Evolutionary conservation across 1,140 invertebrate genomes (phyloP).

Genomic region (Sitobion miscanthi): DNA sequence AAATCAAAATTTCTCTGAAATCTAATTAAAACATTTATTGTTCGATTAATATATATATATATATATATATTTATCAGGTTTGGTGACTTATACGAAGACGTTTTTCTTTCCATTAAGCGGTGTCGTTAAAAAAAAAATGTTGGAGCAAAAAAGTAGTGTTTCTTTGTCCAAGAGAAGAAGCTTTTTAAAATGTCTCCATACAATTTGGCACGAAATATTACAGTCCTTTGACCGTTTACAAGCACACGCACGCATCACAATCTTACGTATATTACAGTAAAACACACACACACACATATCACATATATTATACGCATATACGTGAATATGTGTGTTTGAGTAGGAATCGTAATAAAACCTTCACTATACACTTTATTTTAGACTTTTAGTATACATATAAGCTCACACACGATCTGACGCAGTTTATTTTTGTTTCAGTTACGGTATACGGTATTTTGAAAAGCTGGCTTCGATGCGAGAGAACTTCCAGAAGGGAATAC

Average conservation of each 20-base stretch:
- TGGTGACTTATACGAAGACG: not conserved
- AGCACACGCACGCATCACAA: not conserved
- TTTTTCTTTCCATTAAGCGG: not conserved
- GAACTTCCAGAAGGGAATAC: constrained; percentile 34
- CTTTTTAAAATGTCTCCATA: constrained; percentile 37
- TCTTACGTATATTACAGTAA: not conserved
- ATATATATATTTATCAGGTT: not conserved
- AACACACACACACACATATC: not conserved
- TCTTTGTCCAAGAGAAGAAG: not conserved
- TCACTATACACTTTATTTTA: constrained; percentile 9
- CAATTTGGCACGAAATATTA: constrained; percentile 23
- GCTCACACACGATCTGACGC: constrained; percentile 1
- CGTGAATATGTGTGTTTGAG: not conserved
- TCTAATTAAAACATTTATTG: constrained; percentile 27
- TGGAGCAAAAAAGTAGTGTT: not conserved
- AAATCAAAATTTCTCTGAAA: constrained; percentile 26
- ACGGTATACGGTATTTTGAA: constrained; percentile 50
- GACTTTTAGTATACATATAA: constrained; percentile 10
- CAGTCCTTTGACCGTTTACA: constrained; percentile 12
- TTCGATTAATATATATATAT: constrained; percentile 33
- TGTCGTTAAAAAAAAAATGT: not conserved
- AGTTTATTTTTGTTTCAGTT: constrained; percentile 38
- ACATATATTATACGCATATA: not conserved
- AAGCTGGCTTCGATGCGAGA: constrained; percentile 48
- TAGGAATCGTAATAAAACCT: constrained; percentile 43